A percentile compares a stretch with the other conserved stretches of the same genome.
These are phyloP conservation scores for Oscheius sp. DNA, from an alignment of 2,888 invertebrate genomes.

Conservation along the genomic window DNA sequence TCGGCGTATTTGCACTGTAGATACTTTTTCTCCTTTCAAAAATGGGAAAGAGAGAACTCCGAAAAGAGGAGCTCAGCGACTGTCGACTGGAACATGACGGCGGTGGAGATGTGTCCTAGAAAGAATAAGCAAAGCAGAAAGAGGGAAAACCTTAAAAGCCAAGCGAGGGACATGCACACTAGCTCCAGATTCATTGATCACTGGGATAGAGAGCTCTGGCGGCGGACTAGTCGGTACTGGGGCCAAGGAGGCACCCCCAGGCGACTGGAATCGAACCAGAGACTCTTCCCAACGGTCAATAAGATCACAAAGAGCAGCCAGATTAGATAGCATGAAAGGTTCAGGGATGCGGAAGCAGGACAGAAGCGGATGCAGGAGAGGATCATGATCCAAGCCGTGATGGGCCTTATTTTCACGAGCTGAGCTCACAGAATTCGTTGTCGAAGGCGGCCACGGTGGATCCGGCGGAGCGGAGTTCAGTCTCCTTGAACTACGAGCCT, in stretches of 20 bases:
- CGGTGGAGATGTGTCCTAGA: constrained; percentile 23
- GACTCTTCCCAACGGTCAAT: constrained; percentile 51
- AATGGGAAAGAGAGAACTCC: constrained; percentile 43
- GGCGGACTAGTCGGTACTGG: constrained; percentile 24
- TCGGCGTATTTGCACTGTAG: constrained; percentile 4
- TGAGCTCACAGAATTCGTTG: constrained; percentile 38
- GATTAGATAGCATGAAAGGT: constrained; percentile 69
- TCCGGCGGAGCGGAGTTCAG: constrained; percentile 55
- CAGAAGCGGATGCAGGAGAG: constrained; percentile 48
- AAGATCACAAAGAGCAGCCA: constrained; percentile 66
- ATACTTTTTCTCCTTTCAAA: constrained; percentile 24
- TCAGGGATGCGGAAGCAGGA: constrained; percentile 58
- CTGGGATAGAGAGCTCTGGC: constrained; percentile 34
- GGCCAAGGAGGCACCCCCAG: constrained; percentile 44
- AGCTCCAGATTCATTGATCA: constrained; percentile 16
- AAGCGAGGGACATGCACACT: constrained; percentile 36
- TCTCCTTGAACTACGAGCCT: constrained; percentile 54
- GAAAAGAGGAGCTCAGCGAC: constrained; percentile 42
- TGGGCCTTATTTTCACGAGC: constrained; percentile 34
- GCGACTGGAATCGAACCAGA: constrained; percentile 33
- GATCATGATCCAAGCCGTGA: constrained; percentile 36
- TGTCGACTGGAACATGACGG: constrained; percentile 30
- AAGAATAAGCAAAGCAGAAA: background rate
- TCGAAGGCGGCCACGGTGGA: constrained; percentile 26
- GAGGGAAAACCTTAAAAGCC: constrained; percentile 16